Evolutionary conservation across 2,797 vertebrate species (phyloP).

Genomic region (Zenarchopterus dispar): DNA sequence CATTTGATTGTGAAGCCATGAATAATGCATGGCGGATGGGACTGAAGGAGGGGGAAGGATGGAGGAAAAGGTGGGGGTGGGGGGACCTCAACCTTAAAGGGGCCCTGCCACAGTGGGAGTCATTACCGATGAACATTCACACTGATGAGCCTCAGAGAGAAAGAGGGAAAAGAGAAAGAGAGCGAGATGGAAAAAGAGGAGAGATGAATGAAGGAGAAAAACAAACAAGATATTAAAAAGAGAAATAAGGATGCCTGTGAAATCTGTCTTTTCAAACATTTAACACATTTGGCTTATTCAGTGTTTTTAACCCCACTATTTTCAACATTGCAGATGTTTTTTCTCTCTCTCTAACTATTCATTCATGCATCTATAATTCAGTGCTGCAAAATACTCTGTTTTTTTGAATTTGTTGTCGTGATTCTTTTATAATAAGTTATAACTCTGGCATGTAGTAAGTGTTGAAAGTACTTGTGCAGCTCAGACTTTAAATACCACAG

Average conservation of each 20-base stretch:
- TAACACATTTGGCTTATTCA: slow-evolving; percentile 70
- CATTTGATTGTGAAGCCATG: slow-evolving; percentile 86
- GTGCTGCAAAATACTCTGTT: slow-evolving; percentile 52
- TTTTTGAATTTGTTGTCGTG: slow-evolving; percentile 55
- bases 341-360: slow-evolving; percentile 75
- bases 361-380: slow-evolving; percentile 68
- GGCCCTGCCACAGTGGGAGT: slow-evolving; percentile 87
- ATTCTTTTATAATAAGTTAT: slow-evolving; percentile 45
- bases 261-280: slow-evolving; percentile 77
- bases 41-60: slow-evolving; percentile 62
- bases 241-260: slow-evolving; percentile 70
- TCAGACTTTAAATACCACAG: slow-evolving; percentile 17
- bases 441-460: slow-evolving; percentile 24
- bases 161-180: slow-evolving; percentile 31
- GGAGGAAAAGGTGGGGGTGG: slow-evolving; percentile 26
- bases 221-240: slow-evolving; percentile 80
- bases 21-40: slow-evolving; percentile 85
- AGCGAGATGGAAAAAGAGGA: slow-evolving; percentile 42
- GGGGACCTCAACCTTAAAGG: slow-evolving; percentile 84
- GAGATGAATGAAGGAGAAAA: slow-evolving; percentile 70
- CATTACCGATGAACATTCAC: slow-evolving; percentile 86
- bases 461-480: slow-evolving; percentile 18
- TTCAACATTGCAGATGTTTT: slow-evolving; percentile 63
- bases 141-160: slow-evolving; percentile 81
- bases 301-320: slow-evolving; percentile 34